Percentiles rank a stretch among this genome's conserved stretches.
Conservation (phyloP, 2,888 invertebrate species). For the Torymus tubicola region DNA sequence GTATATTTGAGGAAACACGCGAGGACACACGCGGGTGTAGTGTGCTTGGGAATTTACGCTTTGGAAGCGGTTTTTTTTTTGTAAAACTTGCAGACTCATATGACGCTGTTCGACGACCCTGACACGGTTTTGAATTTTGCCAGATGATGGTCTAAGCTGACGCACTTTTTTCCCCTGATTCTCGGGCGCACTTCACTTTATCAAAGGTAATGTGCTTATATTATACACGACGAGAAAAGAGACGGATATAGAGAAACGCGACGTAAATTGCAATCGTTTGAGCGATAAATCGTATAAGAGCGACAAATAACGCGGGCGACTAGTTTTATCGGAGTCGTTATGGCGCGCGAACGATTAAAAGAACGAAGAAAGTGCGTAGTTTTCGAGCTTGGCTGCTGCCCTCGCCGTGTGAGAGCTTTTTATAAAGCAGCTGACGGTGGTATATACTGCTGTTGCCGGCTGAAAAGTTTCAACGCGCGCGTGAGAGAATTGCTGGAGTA, state of each 20-base stretch:
- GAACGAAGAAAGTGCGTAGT: conserved; percentile 20
- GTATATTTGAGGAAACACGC: too few species aligned
- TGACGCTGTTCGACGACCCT: not conserved
- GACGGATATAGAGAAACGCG: not conserved
- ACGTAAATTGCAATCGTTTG: conserved; percentile 15
- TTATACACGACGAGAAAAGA: too few species aligned
- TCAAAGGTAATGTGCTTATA: too few species aligned
- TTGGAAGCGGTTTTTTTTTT: too few species aligned
- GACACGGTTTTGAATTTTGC: conserved; percentile 12
- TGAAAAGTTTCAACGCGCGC: too few species aligned
- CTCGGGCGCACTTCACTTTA: too few species aligned
- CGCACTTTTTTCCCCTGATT: too few species aligned
- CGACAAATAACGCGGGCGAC: not conserved
- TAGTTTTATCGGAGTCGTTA: conserved; percentile 18
- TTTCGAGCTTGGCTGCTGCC: conserved; percentile 20
- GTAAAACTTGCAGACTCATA: too few species aligned
- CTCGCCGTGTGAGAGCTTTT: not conserved
- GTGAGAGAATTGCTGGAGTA: not conserved
- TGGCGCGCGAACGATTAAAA: conserved; percentile 2
- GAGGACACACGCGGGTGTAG: too few species aligned
- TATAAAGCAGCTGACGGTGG: conserved; percentile 8
- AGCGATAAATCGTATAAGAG: not conserved
- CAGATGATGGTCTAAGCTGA: not conserved
- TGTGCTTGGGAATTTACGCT: too few species aligned
- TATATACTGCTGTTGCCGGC: too few species aligned